phyloP scores from a whole-genome alignment of 1,140 invertebrate genomes.

The Pectinophora gossypiella region DNA sequence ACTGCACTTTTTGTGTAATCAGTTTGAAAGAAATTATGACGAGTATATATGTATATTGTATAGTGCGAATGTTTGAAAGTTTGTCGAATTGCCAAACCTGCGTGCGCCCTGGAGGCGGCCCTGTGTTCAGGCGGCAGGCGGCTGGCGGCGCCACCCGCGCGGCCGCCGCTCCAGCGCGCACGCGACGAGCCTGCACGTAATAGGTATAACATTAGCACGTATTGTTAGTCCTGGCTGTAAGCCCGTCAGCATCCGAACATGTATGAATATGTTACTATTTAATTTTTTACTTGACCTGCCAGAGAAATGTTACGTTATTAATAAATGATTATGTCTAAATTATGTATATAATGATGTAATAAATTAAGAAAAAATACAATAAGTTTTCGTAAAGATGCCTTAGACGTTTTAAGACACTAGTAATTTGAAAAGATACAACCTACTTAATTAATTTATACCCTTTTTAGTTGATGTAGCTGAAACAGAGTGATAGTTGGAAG shows the following conservation, averaged over 20 bases:
- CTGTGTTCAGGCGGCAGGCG: too few relatives aligned
- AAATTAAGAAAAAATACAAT: conserved; percentile 72
- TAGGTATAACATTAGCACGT: conserved; percentile 28
- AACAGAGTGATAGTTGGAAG: conserved; percentile 16
- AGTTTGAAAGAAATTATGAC: background rate
- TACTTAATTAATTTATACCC: conserved; percentile 43
- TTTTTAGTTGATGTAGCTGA: conserved; percentile 30
- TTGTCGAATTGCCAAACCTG: conserved; percentile 60
- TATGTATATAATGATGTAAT: conserved; percentile 74
- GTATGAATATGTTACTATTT: conserved; percentile 47
- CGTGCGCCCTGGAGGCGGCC: too few relatives aligned
- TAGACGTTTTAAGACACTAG: conserved; percentile 60
- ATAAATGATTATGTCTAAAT: conserved; percentile 66
- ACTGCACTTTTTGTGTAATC: background rate
- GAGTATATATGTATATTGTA: conserved; percentile 6
- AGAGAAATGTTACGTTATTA: conserved; percentile 62
- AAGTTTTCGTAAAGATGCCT: conserved; percentile 71
- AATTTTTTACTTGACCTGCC: conserved; percentile 56
- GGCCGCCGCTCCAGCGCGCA: too few relatives aligned
- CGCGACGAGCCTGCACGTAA: conserved; percentile 20
- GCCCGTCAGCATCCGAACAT: conserved; percentile 29
- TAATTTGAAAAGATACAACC: conserved; percentile 32
- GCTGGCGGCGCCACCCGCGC: too few relatives aligned
- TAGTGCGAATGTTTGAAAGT: conserved; percentile 28
- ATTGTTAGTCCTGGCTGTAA: conserved; percentile 44